Conservation (phyloP, 2,797 vertebrate species). For the Kryptopterus vitreolus region DNA sequence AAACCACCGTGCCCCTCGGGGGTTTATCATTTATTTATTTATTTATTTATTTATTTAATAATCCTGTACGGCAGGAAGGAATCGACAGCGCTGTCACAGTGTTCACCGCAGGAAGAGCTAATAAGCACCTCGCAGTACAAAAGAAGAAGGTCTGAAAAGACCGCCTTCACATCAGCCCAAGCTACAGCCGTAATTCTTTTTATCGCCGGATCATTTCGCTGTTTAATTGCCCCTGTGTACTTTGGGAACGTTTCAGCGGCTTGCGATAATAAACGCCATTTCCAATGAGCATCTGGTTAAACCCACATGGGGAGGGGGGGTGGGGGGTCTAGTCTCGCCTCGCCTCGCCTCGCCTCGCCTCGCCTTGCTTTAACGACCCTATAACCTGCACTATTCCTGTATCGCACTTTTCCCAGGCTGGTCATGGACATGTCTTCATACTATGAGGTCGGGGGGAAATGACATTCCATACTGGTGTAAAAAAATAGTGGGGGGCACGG, state of each 20-base stretch:
- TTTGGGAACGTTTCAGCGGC: conserved; percentile 25
- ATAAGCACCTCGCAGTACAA: neutral
- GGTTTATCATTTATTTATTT: too few relatives aligned
- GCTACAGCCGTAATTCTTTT: conserved; percentile 22
- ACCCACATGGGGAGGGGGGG: conserved; percentile 7
- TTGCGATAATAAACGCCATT: conserved; percentile 17
- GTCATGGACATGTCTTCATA: conserved; percentile 38
- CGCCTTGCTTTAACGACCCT: conserved; percentile 28
- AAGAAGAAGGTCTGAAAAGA: neutral
- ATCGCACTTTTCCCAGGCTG: conserved; percentile 32
- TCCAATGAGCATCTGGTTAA: conserved; percentile 20
- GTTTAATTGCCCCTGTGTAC: conserved; percentile 37
- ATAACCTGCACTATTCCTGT: conserved; percentile 27
- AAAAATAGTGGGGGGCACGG: too few relatives aligned
- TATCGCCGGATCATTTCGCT: conserved; percentile 33
- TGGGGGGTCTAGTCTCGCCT: conserved; percentile 23
- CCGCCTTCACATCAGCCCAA: neutral
- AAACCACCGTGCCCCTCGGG: too few relatives aligned
- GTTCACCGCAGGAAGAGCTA: conserved; percentile 8
- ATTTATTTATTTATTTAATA: too few relatives aligned
- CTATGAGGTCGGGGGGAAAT: conserved; percentile 33
- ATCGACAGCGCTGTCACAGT: neutral
- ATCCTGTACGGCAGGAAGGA: neutral
- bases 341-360: too few relatives aligned
- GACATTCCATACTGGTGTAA: conserved; percentile 28